phyloP scores from a whole-genome alignment of 2,113 vertebrate species.

The Aphyosemion australe region DNA sequence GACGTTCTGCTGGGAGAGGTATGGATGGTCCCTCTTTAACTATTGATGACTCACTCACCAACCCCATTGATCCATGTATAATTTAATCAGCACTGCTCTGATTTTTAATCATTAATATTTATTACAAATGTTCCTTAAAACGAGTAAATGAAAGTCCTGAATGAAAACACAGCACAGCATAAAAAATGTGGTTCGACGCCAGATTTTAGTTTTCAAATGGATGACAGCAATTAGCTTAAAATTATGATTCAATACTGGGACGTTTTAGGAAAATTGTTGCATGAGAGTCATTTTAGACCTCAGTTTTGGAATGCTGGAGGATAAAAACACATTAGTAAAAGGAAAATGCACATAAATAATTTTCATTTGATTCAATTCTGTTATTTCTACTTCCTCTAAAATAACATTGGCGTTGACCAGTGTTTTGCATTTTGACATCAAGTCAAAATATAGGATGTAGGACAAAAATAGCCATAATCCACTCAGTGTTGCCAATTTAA shows the following conservation, averaged over 20 bases:
- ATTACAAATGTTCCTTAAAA: constrained; percentile 54
- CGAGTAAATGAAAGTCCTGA: constrained; percentile 31
- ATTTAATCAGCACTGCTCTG: constrained; percentile 66
- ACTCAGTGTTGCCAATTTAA: too few relatives aligned
- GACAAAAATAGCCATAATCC: too few relatives aligned
- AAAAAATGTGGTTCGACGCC: constrained; percentile 18
- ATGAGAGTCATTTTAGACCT: not conserved
- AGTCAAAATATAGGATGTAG: too few relatives aligned
- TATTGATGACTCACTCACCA: constrained; percentile 71
- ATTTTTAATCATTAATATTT: constrained; percentile 70
- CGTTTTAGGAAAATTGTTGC: not conserved
- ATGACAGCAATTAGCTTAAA: not conserved
- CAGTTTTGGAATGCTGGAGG: not conserved
- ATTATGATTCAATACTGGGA: not conserved
- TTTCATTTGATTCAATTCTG: too few relatives aligned
- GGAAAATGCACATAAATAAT: too few relatives aligned
- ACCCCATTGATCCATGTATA: constrained; percentile 74
- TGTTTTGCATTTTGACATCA: too few relatives aligned
- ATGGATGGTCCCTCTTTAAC: constrained; percentile 65
- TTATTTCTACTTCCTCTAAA: too few relatives aligned
- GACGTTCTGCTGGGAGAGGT: constrained; percentile 53
- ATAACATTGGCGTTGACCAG: too few relatives aligned
- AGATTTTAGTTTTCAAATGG: not conserved
- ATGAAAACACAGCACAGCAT: constrained; percentile 25
- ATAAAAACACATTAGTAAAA: too few relatives aligned